phyloP scores from a whole-genome alignment of 2,797 vertebrate species.

The Rhadinocentrus ornatus region DNA sequence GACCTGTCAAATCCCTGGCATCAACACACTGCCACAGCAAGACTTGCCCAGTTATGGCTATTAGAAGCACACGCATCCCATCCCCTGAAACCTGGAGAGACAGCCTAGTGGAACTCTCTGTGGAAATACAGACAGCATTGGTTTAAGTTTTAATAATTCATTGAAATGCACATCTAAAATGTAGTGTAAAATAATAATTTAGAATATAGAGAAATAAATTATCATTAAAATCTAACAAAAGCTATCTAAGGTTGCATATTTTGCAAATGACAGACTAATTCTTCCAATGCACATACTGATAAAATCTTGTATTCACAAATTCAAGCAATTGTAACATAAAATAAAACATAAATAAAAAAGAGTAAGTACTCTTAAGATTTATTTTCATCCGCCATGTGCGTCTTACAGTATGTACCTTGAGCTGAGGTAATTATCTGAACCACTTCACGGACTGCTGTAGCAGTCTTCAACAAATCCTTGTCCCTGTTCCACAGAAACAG shows the following conservation, averaged over 20 bases:
- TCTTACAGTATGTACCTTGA: conserved; percentile 75
- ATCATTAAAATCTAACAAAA: background rate
- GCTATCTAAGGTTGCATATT: background rate
- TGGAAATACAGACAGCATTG: conserved; percentile 3
- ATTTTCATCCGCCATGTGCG: background rate
- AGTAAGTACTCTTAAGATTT: background rate
- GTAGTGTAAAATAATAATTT: background rate
- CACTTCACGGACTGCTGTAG: conserved; percentile 80
- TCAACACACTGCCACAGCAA: conserved; percentile 91
- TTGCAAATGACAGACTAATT: background rate
- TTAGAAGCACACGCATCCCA: conserved; percentile 85
- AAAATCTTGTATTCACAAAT: background rate
- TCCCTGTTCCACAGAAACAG: conserved; percentile 97
- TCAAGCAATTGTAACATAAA: background rate
- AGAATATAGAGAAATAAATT: too few species aligned
- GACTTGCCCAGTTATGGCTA: conserved; percentile 80
- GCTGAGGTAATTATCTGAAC: conserved; percentile 74
- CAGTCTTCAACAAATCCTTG: conserved; percentile 86
- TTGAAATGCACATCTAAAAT: background rate
- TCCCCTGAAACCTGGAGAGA: conserved; percentile 88
- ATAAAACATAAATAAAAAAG: background rate
- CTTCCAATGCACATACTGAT: background rate
- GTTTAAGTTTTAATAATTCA: background rate
- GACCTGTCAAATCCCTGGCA: conserved; percentile 57
- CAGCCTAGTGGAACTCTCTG: conserved; percentile 78